Evolutionary conservation across 2,113 vertebrate species (phyloP).

Genomic region (Triplophysa siluroides): DNA sequence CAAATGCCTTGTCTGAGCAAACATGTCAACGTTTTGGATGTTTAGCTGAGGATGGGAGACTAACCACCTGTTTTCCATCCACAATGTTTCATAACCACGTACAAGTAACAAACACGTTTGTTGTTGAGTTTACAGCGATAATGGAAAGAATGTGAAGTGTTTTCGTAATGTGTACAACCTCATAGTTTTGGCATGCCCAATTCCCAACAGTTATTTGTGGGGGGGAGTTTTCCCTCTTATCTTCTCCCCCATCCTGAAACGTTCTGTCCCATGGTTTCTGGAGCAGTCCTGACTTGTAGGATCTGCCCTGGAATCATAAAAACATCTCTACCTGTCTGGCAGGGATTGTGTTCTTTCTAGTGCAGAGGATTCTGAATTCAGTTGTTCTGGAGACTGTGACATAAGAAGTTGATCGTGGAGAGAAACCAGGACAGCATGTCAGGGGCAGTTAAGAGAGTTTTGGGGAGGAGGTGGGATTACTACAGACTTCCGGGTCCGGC

Average conservation of each 20-base stretch:
- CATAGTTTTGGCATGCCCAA: background rate
- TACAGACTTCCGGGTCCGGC: constrained; percentile 38
- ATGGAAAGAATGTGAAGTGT: background rate
- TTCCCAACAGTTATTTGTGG: constrained; percentile 40
- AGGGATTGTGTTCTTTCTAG: background rate
- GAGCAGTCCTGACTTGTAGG: constrained; percentile 49
- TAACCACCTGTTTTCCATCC: background rate
- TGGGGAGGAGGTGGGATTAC: constrained; percentile 48
- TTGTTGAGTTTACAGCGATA: background rate
- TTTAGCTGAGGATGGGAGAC: background rate
- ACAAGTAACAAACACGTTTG: background rate
- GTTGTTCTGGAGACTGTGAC: background rate
- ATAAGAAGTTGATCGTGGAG: background rate
- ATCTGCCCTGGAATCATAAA: constrained; percentile 20
- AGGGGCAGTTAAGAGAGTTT: constrained; percentile 40
- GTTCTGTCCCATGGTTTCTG: background rate
- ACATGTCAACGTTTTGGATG: constrained; percentile 3
- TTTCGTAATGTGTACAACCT: background rate
- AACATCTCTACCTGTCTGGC: constrained; percentile 1
- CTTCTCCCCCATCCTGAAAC: background rate
- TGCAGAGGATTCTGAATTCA: background rate
- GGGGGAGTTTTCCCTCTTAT: constrained; percentile 41
- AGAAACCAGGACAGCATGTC: constrained; percentile 30
- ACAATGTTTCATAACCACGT: background rate
- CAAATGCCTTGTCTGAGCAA: constrained; percentile 27